Base-by-base conservation (phyloP, 2,888 invertebrate species). In the Pheosia gnoma region DNA sequence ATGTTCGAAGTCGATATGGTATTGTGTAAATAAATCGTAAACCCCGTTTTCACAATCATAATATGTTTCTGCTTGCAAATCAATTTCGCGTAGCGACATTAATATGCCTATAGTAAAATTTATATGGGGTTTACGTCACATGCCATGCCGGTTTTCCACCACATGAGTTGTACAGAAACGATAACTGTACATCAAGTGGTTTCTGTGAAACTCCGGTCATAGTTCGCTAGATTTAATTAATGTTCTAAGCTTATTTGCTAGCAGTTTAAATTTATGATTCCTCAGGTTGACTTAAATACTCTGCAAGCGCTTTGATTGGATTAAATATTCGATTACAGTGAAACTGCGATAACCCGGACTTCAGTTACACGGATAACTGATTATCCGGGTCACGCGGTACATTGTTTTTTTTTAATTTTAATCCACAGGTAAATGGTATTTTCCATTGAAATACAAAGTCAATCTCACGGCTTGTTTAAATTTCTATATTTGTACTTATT, bases 31-130 rank as follows among this genome's bases (percentile, higher is more conserved):
- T 93, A 93, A 92, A 92, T 91, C 93, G 93, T 93, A 93, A 93
- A 93, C 93, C 93, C 89, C 89, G 84, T 93, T 93, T 93, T 91
- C 93, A 91, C 91, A 93, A 93, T 93, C 93, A 91, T 93, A 93
- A 93, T 93, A 93, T 91, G 92, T 92, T 93, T 92, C 90, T 91
- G 91, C 89, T 84, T 84, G 92, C 91, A 93, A 93, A 93, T 93
- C 93, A 93, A 93, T 93, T 93, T 93, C 93, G 91, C 91, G 91
- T 92, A 90, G 88, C 89, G 90, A 93, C 92, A 91, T 93, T 93
- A 93, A 93, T 93, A 90, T 90, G 88, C 84, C 86, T 87, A 91
- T 91, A 92, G 91, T 91, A 91, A 92, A 92, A 91, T 93, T 93
- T 93, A 93, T 93, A 92, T 90, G 91, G 88, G 85, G 86, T 86